Conservation (phyloP, 1,140 invertebrate species). For the Adoxophyes honmai region DNA sequence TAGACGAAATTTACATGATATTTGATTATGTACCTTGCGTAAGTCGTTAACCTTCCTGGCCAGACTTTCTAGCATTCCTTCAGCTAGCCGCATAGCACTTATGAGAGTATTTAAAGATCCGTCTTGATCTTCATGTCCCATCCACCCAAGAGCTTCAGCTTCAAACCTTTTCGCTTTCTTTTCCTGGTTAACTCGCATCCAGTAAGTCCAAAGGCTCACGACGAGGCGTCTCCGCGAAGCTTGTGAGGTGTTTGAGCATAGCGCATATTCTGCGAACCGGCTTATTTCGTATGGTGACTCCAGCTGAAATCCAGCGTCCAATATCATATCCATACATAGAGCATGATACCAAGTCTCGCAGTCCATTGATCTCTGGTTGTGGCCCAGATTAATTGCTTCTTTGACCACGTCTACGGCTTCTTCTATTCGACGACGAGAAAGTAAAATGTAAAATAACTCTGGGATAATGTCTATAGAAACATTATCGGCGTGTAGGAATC, state of each 20-base stretch:
- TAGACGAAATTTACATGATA: not conserved
- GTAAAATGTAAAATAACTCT: constrained; percentile 58
- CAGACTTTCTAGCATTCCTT: constrained; percentile 66
- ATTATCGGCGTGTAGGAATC: constrained; percentile 52
- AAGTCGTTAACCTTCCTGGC: constrained; percentile 64
- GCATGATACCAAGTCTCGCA: constrained; percentile 70
- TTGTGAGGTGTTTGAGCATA: constrained; percentile 32
- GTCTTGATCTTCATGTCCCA: constrained; percentile 33
- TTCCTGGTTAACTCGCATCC: constrained; percentile 49
- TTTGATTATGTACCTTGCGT: constrained; percentile 43
- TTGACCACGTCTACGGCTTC: constrained; percentile 59
- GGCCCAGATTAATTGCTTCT: constrained; percentile 39
- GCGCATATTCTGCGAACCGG: constrained; percentile 45
- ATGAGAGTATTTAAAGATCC: constrained; percentile 43
- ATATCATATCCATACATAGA: constrained; percentile 66
- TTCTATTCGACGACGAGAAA: constrained; percentile 54
- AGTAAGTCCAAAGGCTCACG: constrained; percentile 62
- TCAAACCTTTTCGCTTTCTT: constrained; percentile 53
- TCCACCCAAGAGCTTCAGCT: constrained; percentile 54
- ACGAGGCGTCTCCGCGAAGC: constrained; percentile 47
- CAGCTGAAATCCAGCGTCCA: constrained; percentile 68
- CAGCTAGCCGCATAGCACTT: constrained; percentile 55
- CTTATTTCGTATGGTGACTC: constrained; percentile 58
- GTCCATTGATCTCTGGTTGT: constrained; percentile 37
- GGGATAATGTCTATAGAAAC: constrained; percentile 63